Evolutionary conservation across 2,888 invertebrate species (phyloP).

Genomic region (Seira musarum): DNA sequence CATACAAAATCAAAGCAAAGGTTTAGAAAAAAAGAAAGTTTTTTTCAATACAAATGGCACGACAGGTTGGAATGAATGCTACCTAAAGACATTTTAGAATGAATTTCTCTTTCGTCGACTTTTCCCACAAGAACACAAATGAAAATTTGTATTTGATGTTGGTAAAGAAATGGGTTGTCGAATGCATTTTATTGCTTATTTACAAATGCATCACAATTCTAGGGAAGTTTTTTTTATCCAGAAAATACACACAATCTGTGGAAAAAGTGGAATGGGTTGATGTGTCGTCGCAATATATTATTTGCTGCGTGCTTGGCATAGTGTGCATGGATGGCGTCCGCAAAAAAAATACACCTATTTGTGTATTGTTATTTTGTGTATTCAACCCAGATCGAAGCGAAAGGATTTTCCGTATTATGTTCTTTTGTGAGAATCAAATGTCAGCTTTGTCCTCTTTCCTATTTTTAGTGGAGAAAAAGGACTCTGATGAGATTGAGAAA

Average conservation of each 20-base stretch:
- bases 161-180: not conserved
- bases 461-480: not conserved
- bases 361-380: not conserved
- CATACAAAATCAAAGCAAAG: no score
- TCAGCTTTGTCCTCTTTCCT: slow-evolving; percentile 12
- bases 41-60: no score
- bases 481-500: slow-evolving; percentile 16
- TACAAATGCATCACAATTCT: not conserved
- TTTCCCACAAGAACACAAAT: not conserved
- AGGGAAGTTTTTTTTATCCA: not conserved
- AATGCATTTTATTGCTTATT: slow-evolving; percentile 9
- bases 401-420: slow-evolving; percentile 1
- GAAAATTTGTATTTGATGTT: not conserved
- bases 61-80: no score
- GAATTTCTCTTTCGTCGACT: not conserved
- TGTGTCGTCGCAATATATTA: no score
- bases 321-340: not conserved
- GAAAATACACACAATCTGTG: not conserved
- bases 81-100: not conserved
- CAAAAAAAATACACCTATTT: not conserved
- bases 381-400: not conserved
- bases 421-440: slow-evolving; percentile 12
- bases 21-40: no score
- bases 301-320: no score
- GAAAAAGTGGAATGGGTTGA: no score